These are phyloP conservation scores for Mylabris phalerata DNA, from an alignment of 1,140 invertebrate genomes.

Conservation along the genomic window DNA sequence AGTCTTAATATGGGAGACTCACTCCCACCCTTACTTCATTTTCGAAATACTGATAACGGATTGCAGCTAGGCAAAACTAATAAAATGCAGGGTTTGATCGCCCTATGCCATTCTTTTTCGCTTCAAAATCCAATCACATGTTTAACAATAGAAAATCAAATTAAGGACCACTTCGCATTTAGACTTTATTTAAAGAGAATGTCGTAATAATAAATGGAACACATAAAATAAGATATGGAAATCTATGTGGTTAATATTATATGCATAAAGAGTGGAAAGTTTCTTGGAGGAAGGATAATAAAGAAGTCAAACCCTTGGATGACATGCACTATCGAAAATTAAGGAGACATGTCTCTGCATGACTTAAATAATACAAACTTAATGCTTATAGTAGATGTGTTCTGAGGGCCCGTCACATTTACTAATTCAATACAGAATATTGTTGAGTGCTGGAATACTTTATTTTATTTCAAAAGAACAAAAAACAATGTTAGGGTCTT, in stretches of 20 bases:
- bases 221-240: no score
- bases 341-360: conserved; percentile 16
- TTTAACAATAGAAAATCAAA: no score
- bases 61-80: not conserved
- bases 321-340: conserved; percentile 25
- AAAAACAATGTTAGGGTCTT: no score
- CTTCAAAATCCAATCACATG: no score
- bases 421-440: conserved; percentile 13
- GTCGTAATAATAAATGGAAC: no score
- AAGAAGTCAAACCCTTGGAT: conserved; percentile 4
- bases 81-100: no score
- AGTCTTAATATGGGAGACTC: conserved; percentile 31
- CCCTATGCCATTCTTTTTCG: no score
- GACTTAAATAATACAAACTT: conserved; percentile 22
- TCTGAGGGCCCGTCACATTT: conserved; percentile 10
- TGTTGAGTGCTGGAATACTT: conserved; percentile 3
- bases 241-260: no score
- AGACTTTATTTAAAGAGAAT: no score
- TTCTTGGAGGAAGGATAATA: not conserved
- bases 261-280: no score
- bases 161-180: no score
- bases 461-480: not conserved
- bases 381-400: conserved; percentile 17
- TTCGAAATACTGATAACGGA: conserved; percentile 21
- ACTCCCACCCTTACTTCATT: conserved; percentile 24